Percentiles rank a stretch among this genome's conserved stretches.
Evolutionary conservation across 2,113 vertebrate genomes (phyloP).

Genomic region (Nycticryphes semicollaris): DNA sequence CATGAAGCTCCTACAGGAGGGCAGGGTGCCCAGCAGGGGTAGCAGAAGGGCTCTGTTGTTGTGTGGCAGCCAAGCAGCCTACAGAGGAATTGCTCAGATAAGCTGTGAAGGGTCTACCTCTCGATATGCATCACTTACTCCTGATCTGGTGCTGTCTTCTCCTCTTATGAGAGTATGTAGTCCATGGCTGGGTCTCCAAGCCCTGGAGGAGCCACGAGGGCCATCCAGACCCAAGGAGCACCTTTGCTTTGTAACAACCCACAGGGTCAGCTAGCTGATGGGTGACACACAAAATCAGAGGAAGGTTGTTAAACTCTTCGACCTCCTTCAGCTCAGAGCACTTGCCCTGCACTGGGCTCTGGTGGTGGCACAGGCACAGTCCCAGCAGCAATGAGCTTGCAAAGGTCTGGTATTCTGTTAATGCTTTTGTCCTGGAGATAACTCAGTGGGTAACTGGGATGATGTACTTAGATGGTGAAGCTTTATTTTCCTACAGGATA

Average conservation of each 20-base stretch:
- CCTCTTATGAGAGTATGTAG: not conserved
- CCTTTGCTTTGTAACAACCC: not conserved
- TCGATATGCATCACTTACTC: not conserved
- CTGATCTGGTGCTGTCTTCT: not conserved
- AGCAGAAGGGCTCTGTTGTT: not conserved
- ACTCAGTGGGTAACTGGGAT: not conserved
- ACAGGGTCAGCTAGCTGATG: not conserved
- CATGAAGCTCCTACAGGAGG: not conserved
- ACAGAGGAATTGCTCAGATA: not conserved
- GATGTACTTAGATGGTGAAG: not conserved
- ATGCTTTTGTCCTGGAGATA: not conserved
- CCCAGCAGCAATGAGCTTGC: not conserved
- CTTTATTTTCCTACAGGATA: not conserved
- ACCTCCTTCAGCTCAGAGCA: not conserved
- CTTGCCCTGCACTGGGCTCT: not conserved
- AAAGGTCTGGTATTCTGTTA: not conserved
- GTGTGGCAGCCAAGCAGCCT: not conserved
- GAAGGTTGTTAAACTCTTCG: fast-evolving
- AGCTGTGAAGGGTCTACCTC: not conserved
- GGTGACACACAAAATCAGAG: not conserved
- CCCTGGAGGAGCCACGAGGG: not conserved
- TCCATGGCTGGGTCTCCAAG: not conserved
- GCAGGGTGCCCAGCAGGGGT: not conserved
- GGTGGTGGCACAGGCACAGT: not conserved
- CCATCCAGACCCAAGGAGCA: not conserved